phyloP scores from a whole-genome alignment of 1,140 invertebrate genomes.

The Myzus persicae region DNA sequence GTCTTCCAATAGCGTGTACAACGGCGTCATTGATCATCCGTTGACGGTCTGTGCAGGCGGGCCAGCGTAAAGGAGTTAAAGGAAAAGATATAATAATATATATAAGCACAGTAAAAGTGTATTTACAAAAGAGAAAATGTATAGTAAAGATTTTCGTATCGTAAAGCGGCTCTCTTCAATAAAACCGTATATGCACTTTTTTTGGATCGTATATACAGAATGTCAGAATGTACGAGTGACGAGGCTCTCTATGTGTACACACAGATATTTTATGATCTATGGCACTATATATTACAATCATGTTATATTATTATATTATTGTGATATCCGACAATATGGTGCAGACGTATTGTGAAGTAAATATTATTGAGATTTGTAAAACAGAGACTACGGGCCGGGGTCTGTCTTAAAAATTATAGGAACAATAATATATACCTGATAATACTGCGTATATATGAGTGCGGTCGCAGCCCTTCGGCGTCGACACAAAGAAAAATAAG shows the following conservation, averaged over 20 bases:
- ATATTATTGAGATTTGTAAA: neutral
- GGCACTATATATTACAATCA: neutral
- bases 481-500: neutral
- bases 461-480: too few species aligned
- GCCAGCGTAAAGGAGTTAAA: neutral
- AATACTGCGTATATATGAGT: neutral
- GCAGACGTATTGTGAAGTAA: neutral
- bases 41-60: neutral
- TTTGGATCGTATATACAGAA: neutral
- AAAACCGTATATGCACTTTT: neutral
- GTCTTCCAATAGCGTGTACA: neutral
- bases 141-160: neutral
- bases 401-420: neutral
- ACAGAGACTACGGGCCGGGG: neutral
- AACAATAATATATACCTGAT: neutral
- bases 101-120: neutral
- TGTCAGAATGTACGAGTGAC: neutral
- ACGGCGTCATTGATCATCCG: neutral
- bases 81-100: neutral
- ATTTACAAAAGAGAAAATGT: constrained; percentile 11
- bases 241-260: neutral
- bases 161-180: neutral
- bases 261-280: neutral
- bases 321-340: neutral
- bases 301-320: too few species aligned